Conservation (phyloP, 2,113 vertebrate genomes). For the Siniperca knerii region DNA sequence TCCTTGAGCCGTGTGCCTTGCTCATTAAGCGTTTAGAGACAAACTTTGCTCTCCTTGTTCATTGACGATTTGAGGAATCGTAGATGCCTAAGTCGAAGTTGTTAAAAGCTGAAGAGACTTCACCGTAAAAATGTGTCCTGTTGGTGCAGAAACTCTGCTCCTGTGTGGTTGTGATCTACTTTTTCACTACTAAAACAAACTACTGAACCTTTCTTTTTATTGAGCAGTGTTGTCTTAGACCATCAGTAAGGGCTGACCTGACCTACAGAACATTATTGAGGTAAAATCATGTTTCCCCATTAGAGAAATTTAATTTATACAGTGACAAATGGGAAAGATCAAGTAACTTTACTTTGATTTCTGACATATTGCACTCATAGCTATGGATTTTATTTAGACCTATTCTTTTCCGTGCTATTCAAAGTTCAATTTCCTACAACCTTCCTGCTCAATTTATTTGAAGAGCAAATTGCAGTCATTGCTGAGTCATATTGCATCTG, state of each 20-base stretch:
- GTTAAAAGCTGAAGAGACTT: constrained; percentile 21
- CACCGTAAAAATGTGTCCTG: background rate
- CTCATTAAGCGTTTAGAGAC: constrained; percentile 36
- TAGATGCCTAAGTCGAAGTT: constrained; percentile 22
- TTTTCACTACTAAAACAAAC: constrained; percentile 12
- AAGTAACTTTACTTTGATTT: constrained; percentile 6
- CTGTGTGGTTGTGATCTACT: background rate
- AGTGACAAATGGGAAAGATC: background rate
- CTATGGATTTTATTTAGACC: constrained; percentile 1
- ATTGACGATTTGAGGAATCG: background rate
- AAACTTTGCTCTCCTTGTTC: constrained; percentile 24
- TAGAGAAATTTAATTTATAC: constrained; percentile 3
- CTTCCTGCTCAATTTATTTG: constrained; percentile 22
- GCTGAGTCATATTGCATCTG: constrained; percentile 46
- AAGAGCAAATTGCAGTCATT: constrained; percentile 29
- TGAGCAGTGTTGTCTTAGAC: background rate
- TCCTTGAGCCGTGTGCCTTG: background rate
- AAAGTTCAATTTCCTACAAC: background rate
- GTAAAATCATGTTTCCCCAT: constrained; percentile 26
- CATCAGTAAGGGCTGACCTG: constrained; percentile 12
- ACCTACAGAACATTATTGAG: constrained; percentile 14
- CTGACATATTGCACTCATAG: background rate
- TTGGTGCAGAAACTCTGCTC: background rate
- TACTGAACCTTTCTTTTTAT: constrained; percentile 12
- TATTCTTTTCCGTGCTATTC: background rate